These are phyloP conservation scores for Myotis davidii DNA, from an alignment of 2,113 vertebrate species.

Conservation along the genomic window DNA sequence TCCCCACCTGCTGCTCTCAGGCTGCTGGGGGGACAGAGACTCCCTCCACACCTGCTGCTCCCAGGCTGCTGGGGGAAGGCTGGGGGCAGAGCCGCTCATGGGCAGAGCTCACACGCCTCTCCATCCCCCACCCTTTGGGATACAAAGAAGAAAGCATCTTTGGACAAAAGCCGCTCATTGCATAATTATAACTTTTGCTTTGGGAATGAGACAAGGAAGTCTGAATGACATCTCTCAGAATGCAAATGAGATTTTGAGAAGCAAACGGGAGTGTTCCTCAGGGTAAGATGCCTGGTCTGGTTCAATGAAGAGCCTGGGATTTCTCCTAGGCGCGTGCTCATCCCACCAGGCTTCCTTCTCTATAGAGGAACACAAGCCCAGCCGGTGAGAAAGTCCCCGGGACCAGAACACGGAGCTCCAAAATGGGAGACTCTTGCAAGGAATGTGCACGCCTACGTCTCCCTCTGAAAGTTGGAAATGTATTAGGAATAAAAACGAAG, in stretches of 20 bases:
- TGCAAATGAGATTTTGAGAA: neutral
- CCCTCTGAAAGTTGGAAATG: neutral
- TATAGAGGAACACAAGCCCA: neutral
- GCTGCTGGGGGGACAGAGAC: too few relatives aligned
- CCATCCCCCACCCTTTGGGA: neutral
- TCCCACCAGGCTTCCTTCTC: neutral
- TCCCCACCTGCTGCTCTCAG: too few relatives aligned
- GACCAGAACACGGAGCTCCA: neutral
- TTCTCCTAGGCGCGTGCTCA: neutral
- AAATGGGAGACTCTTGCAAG: neutral
- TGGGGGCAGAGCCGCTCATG: neutral
- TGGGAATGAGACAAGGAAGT: neutral
- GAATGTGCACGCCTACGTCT: neutral
- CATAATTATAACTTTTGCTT: neutral
- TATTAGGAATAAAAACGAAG: neutral
- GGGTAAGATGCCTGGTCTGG: neutral
- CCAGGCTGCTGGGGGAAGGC: neutral
- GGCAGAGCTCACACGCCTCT: neutral
- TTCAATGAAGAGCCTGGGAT: neutral
- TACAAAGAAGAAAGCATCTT: neutral
- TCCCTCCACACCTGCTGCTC: too few relatives aligned
- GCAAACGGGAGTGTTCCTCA: neutral
- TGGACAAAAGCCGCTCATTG: neutral
- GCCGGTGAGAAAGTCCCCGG: neutral
- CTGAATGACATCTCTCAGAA: neutral